phyloP scores from a whole-genome alignment of 2,888 invertebrate genomes.

The Drosophila putrida region DNA sequence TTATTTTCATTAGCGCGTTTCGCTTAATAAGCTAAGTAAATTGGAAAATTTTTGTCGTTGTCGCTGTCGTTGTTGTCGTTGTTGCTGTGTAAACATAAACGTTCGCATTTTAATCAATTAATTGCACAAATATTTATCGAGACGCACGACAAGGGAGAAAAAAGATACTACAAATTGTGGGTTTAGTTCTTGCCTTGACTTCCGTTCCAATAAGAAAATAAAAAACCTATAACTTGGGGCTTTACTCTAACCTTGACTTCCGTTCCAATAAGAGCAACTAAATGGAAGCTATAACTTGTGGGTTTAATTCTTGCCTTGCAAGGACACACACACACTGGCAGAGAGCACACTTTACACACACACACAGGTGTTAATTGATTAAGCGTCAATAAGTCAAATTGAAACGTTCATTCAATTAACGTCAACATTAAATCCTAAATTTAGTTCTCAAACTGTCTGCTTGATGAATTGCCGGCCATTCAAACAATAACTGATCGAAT shows the following conservation, averaged over 20 bases:
- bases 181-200: slow-evolving; percentile 6
- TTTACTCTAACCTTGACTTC: slow-evolving; percentile 9
- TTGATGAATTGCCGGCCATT: slow-evolving; percentile 44
- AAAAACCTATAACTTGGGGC: background rate
- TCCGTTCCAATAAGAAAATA: slow-evolving; percentile 4
- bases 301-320: background rate
- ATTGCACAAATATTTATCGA: slow-evolving; percentile 69
- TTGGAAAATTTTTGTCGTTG: slow-evolving; percentile 61
- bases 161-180: background rate
- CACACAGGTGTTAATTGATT: slow-evolving; percentile 46
- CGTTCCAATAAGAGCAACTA: background rate
- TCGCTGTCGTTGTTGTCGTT: background rate
- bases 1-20: slow-evolving; percentile 63
- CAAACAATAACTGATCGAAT: slow-evolving; percentile 24
- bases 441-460: slow-evolving; percentile 10
- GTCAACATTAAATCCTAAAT: slow-evolving; percentile 36
- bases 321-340: background rate
- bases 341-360: background rate
- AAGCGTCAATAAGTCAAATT: slow-evolving; percentile 32
- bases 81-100: slow-evolving; percentile 25
- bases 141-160: background rate
- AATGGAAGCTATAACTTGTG: background rate
- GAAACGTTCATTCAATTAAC: slow-evolving; percentile 42
- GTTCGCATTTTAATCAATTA: slow-evolving; percentile 64
- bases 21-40: slow-evolving; percentile 67